Base-by-base conservation (phyloP, 2,888 invertebrate genomes). In the Apamea crenata region DNA sequence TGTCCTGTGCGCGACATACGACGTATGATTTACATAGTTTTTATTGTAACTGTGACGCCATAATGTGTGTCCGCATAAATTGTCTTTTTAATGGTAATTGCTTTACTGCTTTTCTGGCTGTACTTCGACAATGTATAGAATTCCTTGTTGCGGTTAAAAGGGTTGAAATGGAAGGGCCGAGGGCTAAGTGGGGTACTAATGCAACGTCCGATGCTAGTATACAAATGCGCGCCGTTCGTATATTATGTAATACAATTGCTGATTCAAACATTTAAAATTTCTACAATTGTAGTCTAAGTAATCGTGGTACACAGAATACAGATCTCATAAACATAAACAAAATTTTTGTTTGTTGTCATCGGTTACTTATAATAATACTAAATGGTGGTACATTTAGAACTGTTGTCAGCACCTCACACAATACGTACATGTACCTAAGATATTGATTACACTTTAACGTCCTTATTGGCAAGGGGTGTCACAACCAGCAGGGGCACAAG, bases 11-110 rank as follows among this genome's bases (percentile, higher is more conserved):
- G 61, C 29, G 53, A 76, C 76, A 18, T 36, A 16, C 59, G 70
- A 80, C 79, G 18, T 36, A n/a, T 53, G 67, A 80, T 77, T 80
- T 70, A 83, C 83, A 83, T 75, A 86, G 86, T 83, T 77, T 72
- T 86, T 82, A 74, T 80, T 82, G 74, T 61, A 36, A 47, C 72
- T 59, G 63, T 77, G 61, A 78, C 74, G 72, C 78, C 53, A 82
- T 63, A 36, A 53, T 72, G 63, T 53, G 67, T 53, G 71, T 74
- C 47, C 21, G 36, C 59, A 67, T 77, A 56, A 50, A 63, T 78
- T 77, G 47, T 70, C 32, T 73, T 61, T 78, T 72, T 66, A 72
- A 69, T 84, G 82, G 66, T 81, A 70, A 83, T 85, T 66, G 69
- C 68, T 78, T 47, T 61, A 66, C 47, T 61, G 74, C 72, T 72